Base-by-base conservation (phyloP, 2,797 vertebrate species). In the Parauchenoglanis punctatus region DNA sequence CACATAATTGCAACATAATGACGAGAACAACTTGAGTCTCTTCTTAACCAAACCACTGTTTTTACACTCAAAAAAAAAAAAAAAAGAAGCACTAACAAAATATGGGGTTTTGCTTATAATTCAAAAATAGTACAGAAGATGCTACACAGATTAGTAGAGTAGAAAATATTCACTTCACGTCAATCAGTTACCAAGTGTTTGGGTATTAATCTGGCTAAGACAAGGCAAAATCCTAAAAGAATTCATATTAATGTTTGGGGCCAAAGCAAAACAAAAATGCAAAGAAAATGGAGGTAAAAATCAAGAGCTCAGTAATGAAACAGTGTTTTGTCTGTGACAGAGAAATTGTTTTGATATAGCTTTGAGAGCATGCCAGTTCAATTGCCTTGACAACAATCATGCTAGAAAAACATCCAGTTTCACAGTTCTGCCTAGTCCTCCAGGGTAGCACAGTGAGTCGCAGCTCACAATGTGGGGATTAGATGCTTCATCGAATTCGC, bases 401-500 rank as follows among this genome's bases (percentile, higher is more conserved):
- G 67, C 28, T 54, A 59, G 40, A 80, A 81, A 87, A 85, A 81
- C 65, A 63, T 82, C 83, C 67, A 54, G 58, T 44, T 81, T 63
- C 77, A 61, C 28, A 82, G 77, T 54, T 88, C 84, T 77, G 68
- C 70, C 65, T 40, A 28, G 70, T 88, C 81, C 80, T 86, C 61
- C 61, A 65, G 87, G 84, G 84, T 70, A 35, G 52, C 80, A 28
- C 78, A 68, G 80, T 68, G 58, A 77, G 78, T n/a, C 72, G n/a
- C 70, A 82, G 77, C 72, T 83, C 84, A 70, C 85, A 88, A 68
- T 83, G 78, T 85, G 68, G 61, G 83, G 77, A 85, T 83, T 83
- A 88, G 81, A 88, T 78, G 84, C 72, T 86, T 78, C 87, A 83
- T 78, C 78, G 70, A 82, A 88, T 85, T 85, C 31, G 28, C 83